Evolutionary conservation across 2,888 invertebrate genomes (phyloP).

Genomic region (Mythimna pallens): DNA sequence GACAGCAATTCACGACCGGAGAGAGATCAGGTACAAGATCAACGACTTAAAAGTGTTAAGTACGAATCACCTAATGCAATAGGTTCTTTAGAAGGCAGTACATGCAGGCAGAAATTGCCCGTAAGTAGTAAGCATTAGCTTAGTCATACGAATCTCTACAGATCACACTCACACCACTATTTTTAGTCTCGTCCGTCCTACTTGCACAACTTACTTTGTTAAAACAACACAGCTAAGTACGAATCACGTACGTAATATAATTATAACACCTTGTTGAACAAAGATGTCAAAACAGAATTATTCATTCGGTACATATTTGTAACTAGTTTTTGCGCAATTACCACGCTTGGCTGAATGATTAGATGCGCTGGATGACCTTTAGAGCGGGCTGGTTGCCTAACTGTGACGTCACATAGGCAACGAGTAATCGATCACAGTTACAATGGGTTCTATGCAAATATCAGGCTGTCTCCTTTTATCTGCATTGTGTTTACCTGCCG

Average conservation of each 20-base stretch:
- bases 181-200: slow-evolving; percentile 43
- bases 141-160: slow-evolving; percentile 34
- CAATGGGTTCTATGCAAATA: slow-evolving; percentile 67
- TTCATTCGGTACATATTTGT: slow-evolving; percentile 62
- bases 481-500: slow-evolving; percentile 1
- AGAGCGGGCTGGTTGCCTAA: slow-evolving; percentile 59
- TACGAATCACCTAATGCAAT: neutral
- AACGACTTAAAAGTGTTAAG: neutral
- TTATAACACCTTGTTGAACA: slow-evolving; percentile 61
- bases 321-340: slow-evolving; percentile 74
- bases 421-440: slow-evolving; percentile 68
- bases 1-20: neutral
- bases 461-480: slow-evolving; percentile 45
- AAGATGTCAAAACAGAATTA: slow-evolving; percentile 60
- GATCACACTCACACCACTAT: slow-evolving; percentile 18
- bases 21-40: neutral
- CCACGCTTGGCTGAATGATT: slow-evolving; percentile 79
- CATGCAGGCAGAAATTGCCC: neutral
- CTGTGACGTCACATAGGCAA: slow-evolving; percentile 65
- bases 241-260: slow-evolving; percentile 48
- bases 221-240: slow-evolving; percentile 35
- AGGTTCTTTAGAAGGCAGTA: neutral
- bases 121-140: slow-evolving; percentile 1
- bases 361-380: slow-evolving; percentile 80
- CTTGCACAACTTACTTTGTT: slow-evolving; percentile 51